A percentile compares a stretch with the other conserved stretches of the same genome.
Conservation (phyloP, 2,888 invertebrate genomes). For the Argynnis bischoffii region DNA sequence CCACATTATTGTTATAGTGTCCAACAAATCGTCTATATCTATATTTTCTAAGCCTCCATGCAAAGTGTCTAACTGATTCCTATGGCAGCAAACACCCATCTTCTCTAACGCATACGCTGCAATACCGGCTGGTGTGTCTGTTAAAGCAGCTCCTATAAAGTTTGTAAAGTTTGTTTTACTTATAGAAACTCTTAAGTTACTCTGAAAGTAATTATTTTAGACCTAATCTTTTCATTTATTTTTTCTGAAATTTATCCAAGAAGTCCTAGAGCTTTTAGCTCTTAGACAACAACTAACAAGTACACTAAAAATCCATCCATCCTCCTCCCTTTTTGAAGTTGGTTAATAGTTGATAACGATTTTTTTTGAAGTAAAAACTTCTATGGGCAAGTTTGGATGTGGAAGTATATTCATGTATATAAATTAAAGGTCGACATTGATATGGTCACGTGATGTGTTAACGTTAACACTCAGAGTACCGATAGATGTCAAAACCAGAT, state of each 20-base stretch:
- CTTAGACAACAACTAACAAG: neutral
- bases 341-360: too few relatives aligned
- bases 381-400: too few relatives aligned
- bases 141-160: slow-evolving; percentile 7
- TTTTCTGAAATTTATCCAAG: neutral
- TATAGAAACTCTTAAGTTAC: neutral
- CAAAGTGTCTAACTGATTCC: slow-evolving; percentile 71
- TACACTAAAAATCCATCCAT: too few relatives aligned
- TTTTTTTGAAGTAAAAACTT: too few relatives aligned
- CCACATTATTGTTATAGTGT: slow-evolving; percentile 93
- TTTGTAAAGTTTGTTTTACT: neutral
- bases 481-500: too few relatives aligned
- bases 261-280: neutral
- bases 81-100: slow-evolving; percentile 87
- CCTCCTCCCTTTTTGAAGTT: too few relatives aligned
- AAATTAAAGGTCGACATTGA: too few relatives aligned
- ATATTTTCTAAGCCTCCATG: slow-evolving; percentile 87
- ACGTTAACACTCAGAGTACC: too few relatives aligned
- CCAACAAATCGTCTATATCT: slow-evolving; percentile 87
- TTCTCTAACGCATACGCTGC: slow-evolving; percentile 95
- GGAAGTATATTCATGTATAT: too few relatives aligned
- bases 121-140: slow-evolving; percentile 90
- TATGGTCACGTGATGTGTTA: too few relatives aligned
- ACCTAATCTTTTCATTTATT: neutral
- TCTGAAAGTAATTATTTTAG: neutral